Evolutionary conservation across 2,113 vertebrate genomes (phyloP).

Genomic region (Rafetus swinhoei): DNA sequence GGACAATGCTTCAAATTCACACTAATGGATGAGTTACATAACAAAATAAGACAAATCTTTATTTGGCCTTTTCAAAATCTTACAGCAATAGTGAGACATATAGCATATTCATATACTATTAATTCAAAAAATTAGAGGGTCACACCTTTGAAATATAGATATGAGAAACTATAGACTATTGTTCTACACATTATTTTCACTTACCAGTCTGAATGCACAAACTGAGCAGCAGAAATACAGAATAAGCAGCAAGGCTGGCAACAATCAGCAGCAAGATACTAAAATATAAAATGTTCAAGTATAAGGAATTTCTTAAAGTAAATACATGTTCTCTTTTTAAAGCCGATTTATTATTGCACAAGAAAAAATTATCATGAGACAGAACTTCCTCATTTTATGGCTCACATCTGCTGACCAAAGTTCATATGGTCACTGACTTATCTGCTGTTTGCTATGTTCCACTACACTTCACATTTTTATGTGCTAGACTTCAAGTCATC

Average conservation of each 20-base stretch:
- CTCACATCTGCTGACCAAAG: slow-evolving; percentile 34
- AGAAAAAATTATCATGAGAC: slow-evolving; percentile 19
- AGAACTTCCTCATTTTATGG: slow-evolving; percentile 60
- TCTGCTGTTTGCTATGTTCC: neutral
- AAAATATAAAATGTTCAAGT: slow-evolving; percentile 32
- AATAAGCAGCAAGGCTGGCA: slow-evolving; percentile 87
- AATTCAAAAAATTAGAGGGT: neutral
- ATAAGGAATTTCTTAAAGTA: neutral
- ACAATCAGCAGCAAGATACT: slow-evolving; percentile 90
- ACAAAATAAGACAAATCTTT: neutral
- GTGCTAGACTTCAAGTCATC: neutral
- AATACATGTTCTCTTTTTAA: neutral
- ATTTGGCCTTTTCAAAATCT: neutral
- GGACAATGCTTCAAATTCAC: neutral
- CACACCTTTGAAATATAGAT: neutral
- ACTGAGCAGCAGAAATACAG: slow-evolving; percentile 91
- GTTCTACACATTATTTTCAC: slow-evolving; percentile 24
- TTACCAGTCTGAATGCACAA: slow-evolving; percentile 95
- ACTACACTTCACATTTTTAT: neutral
- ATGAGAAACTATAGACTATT: neutral
- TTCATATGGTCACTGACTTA: neutral
- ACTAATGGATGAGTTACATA: neutral
- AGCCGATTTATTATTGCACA: neutral
- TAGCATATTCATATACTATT: neutral
- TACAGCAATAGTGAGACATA: neutral